phyloP scores from a whole-genome alignment of 2,888 invertebrate genomes.

The Drosophila lutescens region DNA sequence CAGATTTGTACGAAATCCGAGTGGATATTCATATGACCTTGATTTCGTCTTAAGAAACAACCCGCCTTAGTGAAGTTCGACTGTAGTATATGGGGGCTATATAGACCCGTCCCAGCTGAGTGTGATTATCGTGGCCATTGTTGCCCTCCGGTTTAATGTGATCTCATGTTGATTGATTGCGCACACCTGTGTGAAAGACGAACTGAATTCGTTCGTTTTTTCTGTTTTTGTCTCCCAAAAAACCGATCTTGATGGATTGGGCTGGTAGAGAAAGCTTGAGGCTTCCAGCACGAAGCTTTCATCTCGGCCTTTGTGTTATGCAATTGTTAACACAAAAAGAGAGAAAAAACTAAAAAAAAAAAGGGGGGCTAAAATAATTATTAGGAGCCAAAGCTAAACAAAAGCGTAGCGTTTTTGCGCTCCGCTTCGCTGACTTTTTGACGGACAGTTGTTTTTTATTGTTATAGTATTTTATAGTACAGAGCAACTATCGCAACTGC shows the following conservation, averaged over 20 bases:
- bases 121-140: slow-evolving; percentile 72
- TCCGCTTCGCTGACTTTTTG: slow-evolving; percentile 68
- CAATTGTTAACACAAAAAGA: slow-evolving; percentile 26
- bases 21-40: not conserved
- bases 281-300: slow-evolving; percentile 22
- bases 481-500: slow-evolving; percentile 25
- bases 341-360: not conserved
- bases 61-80: not conserved
- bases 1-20: not conserved
- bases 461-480: not conserved
- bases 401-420: slow-evolving; percentile 55
- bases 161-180: slow-evolving; percentile 79
- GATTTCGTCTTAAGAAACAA: not conserved
- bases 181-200: slow-evolving; percentile 72
- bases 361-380: slow-evolving; percentile 51
- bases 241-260: slow-evolving; percentile 40
- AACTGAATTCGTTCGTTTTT: slow-evolving; percentile 33
- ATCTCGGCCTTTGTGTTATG: slow-evolving; percentile 42
- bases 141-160: slow-evolving; percentile 73
- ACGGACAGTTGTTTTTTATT: slow-evolving; percentile 55
- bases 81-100: slow-evolving; percentile 15
- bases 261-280: slow-evolving; percentile 31
- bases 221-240: slow-evolving; percentile 26
- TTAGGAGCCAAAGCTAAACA: slow-evolving; percentile 45
- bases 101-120: slow-evolving; percentile 23